Evolutionary conservation across 2,888 invertebrate genomes (phyloP).

Genomic region (Camponotus fellah): DNA sequence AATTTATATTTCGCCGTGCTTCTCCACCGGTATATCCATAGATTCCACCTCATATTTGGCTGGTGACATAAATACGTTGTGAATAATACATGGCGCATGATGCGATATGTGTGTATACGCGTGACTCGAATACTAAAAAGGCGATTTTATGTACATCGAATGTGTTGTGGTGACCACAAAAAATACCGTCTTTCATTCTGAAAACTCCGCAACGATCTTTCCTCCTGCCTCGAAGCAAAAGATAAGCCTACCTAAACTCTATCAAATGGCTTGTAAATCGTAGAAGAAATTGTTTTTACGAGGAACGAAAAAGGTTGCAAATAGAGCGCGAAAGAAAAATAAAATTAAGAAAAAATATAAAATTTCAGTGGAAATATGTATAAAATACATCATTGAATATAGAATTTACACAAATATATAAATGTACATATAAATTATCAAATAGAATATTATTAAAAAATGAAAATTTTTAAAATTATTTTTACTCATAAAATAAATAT

Average conservation of each 20-base stretch:
- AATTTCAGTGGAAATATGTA: not conserved
- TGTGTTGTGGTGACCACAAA: slow-evolving; percentile 44
- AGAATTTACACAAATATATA: not conserved
- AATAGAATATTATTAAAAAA: not conserved
- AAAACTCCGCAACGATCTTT: slow-evolving; percentile 12
- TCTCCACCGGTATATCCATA: slow-evolving; percentile 16
- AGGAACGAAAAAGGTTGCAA: not conserved
- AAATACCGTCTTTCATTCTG: slow-evolving; percentile 15
- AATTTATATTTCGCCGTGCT: slow-evolving; percentile 7
- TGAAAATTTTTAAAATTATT: not conserved
- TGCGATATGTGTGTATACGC: slow-evolving; percentile 67
- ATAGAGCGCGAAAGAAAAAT: not conserved
- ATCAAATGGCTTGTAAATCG: not conserved
- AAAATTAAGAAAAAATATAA: not conserved
- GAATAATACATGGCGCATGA: slow-evolving; percentile 76
- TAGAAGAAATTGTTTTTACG: not conserved
- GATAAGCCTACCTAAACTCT: slow-evolving; percentile 2
- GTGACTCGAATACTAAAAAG: slow-evolving; percentile 70
- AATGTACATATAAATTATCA: not conserved
- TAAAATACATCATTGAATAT: not conserved
- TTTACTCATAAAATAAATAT: not conserved
- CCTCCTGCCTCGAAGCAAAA: not conserved
- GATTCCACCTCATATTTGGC: slow-evolving; percentile 56
- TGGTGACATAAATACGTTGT: slow-evolving; percentile 71
- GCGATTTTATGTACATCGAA: slow-evolving; percentile 34